phyloP scores from a whole-genome alignment of 2,888 invertebrate species.

The Serrognathus titanus region DNA sequence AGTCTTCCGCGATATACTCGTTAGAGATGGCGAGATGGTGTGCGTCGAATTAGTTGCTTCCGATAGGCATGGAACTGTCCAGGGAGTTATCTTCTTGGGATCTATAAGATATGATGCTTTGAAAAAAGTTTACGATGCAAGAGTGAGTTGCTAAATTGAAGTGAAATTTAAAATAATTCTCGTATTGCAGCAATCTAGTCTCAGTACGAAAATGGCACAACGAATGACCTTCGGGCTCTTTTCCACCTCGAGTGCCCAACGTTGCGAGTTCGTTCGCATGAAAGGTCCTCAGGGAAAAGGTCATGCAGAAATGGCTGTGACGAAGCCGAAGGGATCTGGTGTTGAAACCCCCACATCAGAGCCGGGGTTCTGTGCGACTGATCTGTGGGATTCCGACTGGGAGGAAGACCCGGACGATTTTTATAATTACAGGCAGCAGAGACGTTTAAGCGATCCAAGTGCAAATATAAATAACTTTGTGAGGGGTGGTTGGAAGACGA shows the following conservation, averaged over 20 bases:
- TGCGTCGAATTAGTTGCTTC: constrained; percentile 96
- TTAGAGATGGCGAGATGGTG: constrained; percentile 97
- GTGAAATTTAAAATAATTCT: background rate
- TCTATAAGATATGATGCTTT: constrained; percentile 97
- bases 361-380: constrained; percentile 76
- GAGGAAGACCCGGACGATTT: constrained; percentile 84
- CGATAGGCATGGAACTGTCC: constrained; percentile 79
- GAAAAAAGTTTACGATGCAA: constrained; percentile 92
- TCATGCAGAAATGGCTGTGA: constrained; percentile 96
- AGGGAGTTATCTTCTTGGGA: constrained; percentile 94
- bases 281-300: constrained; percentile 96
- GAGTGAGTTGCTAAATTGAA: constrained; percentile 60
- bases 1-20: constrained; percentile 96
- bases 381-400: constrained; percentile 88
- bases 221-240: constrained; percentile 92
- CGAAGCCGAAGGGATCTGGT: constrained; percentile 87
- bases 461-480: constrained; percentile 83
- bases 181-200: constrained; percentile 73
- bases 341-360: constrained; percentile 94
- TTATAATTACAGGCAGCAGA: constrained; percentile 70
- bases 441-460: constrained; percentile 89
- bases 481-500: constrained; percentile 77
- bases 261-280: constrained; percentile 98
- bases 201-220: constrained; percentile 92
- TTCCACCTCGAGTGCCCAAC: constrained; percentile 69